phyloP scores from a whole-genome alignment of 2,113 vertebrate genomes.

The Eurypyga helias region DNA sequence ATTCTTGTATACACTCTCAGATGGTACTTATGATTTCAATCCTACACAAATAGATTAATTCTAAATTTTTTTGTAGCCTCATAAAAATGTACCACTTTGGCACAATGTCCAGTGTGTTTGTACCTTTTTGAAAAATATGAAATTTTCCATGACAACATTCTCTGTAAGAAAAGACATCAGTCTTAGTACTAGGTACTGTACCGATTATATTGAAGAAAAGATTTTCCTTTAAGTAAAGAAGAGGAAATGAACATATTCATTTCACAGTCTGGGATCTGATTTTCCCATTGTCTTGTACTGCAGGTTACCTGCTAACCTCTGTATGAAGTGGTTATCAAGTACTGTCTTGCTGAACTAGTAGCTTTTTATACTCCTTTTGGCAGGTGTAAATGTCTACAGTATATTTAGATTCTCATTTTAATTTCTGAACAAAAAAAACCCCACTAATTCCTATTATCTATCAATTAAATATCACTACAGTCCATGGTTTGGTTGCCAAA shows the following conservation, averaged over 20 bases:
- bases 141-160: background rate
- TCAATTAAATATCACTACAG: background rate
- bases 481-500: background rate
- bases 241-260: background rate
- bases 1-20: background rate
- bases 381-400: background rate
- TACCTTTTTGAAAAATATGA: background rate
- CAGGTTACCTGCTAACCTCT: background rate
- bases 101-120: background rate
- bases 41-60: background rate
- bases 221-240: background rate
- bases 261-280: background rate
- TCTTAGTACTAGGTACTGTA: background rate
- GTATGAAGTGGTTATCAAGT: background rate
- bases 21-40: background rate
- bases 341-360: background rate
- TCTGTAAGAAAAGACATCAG: background rate
- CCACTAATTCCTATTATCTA: background rate
- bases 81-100: background rate
- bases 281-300: background rate
- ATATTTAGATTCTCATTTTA: background rate
- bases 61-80: background rate
- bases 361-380: background rate
- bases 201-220: background rate
- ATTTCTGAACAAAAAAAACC: background rate